These are phyloP conservation scores for Sacculina carcini DNA, from an alignment of 2,888 invertebrate genomes.

Conservation along the genomic window DNA sequence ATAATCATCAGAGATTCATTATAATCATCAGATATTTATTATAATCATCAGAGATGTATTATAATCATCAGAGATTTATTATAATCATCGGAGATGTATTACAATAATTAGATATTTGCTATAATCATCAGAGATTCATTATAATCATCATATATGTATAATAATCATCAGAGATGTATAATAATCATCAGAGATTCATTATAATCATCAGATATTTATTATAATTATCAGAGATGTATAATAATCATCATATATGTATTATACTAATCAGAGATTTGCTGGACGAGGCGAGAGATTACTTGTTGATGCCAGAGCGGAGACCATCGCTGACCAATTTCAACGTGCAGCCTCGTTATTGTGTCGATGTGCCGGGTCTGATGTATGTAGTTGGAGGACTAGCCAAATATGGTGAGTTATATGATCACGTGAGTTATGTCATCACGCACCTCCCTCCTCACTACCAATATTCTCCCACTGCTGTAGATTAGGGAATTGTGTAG, in stretches of 20 bases:
- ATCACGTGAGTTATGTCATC: no score
- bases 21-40: no score
- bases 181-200: no score
- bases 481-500: not conserved
- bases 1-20: no score
- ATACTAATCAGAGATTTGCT: conserved; percentile 39
- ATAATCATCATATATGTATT: not conserved
- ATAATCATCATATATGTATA: no score
- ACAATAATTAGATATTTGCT: no score
- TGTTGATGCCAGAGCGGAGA: conserved; percentile 57
- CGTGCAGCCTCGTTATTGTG: conserved; percentile 44
- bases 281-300: conserved; percentile 66
- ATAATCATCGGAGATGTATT: no score
- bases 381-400: conserved; percentile 66
- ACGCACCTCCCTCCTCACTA: not conserved
- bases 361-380: conserved; percentile 36
- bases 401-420: conserved; percentile 32
- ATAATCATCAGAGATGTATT: no score
- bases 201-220: no score
- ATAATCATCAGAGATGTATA: no score
- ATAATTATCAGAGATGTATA: not conserved
- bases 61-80: no score
- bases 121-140: no score
- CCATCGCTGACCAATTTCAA: conserved; percentile 46
- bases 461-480: not conserved